Conservation (phyloP, 2,113 vertebrate species). For the Xenotilapia longispinis region DNA sequence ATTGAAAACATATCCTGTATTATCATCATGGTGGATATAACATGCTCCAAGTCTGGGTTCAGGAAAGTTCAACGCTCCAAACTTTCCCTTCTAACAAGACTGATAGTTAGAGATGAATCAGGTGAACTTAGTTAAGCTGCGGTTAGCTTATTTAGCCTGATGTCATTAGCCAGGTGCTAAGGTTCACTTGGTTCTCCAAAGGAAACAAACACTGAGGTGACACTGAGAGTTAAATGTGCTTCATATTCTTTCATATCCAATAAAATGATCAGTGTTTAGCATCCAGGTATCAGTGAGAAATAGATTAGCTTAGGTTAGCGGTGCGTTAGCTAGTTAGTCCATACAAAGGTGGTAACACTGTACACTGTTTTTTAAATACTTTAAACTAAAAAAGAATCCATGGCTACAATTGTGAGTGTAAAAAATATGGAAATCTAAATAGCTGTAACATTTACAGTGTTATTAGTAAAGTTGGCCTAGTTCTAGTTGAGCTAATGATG, state of each 20-base stretch:
- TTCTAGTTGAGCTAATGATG: background rate
- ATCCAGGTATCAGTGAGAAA: background rate
- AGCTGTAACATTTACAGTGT: background rate
- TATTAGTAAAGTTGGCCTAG: background rate
- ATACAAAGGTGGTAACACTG: background rate
- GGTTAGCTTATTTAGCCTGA: background rate
- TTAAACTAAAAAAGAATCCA: background rate
- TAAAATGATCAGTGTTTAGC: background rate
- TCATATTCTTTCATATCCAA: rapidly evolving
- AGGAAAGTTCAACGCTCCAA: rapidly evolving
- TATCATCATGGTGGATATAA: background rate
- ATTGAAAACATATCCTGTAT: background rate
- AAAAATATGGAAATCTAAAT: background rate
- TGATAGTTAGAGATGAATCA: background rate
- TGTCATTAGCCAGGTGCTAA: background rate
- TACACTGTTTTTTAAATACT: background rate
- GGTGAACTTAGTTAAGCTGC: background rate
- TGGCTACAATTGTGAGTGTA: background rate
- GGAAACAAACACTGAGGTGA: background rate
- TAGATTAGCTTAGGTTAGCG: background rate
- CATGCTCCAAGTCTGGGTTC: rapidly evolving
- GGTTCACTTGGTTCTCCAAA: background rate
- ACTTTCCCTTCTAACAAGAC: background rate
- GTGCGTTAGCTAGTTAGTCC: background rate
- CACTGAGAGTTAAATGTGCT: background rate